Conservation (phyloP, 2,797 vertebrate genomes). For the Coluber constrictor region DNA sequence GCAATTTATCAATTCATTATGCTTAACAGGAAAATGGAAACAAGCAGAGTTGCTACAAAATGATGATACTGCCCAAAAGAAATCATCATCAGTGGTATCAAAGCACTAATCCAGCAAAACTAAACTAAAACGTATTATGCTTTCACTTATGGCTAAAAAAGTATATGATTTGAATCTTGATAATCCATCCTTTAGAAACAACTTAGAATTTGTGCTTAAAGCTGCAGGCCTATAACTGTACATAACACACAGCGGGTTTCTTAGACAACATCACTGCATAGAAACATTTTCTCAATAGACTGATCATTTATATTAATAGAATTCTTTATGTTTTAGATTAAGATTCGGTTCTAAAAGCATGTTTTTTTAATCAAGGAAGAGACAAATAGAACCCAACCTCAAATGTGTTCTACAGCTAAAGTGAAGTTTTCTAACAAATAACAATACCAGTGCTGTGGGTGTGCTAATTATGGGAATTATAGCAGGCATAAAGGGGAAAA, state of each 20-base stretch:
- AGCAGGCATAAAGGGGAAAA: background rate
- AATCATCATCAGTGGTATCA: background rate
- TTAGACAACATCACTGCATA: background rate
- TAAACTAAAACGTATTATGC: background rate
- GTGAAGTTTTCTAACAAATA: background rate
- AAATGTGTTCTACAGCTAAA: background rate
- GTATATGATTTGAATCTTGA: background rate
- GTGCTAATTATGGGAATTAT: background rate
- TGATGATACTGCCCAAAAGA: too few relatives aligned
- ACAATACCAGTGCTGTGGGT: background rate
- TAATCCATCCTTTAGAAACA: background rate
- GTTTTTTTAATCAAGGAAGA: background rate
- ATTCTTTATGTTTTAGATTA: background rate
- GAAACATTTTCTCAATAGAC: background rate
- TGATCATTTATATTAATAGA: background rate
- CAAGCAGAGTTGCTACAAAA: background rate
- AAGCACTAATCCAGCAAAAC: background rate
- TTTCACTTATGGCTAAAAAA: background rate
- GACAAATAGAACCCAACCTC: background rate
- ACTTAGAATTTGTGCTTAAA: background rate
- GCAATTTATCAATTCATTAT: background rate
- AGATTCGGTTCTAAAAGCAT: background rate
- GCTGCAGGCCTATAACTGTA: background rate
- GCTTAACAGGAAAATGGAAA: background rate
- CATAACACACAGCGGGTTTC: background rate